Conservation (phyloP, 2,797 vertebrate genomes). For the Leuciscus waleckii region DNA sequence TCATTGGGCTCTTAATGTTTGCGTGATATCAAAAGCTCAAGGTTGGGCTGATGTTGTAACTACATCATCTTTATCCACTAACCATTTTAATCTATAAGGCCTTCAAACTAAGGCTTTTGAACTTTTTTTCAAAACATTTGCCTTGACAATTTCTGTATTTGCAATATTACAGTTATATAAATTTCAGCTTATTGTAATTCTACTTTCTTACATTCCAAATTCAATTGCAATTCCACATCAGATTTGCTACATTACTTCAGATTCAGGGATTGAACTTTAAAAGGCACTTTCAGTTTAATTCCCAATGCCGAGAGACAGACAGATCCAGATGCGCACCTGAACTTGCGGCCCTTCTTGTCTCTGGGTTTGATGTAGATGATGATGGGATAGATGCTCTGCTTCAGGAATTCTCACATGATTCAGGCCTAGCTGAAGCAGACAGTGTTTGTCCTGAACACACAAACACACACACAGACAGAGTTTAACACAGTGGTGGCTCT, state of each 20-base stretch:
- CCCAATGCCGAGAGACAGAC: background rate
- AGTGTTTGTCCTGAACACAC: constrained; percentile 77
- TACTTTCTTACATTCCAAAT: background rate
- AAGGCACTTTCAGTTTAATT: background rate
- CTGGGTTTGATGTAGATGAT: constrained; percentile 80
- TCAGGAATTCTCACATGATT: constrained; percentile 74
- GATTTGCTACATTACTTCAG: background rate
- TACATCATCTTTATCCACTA: background rate
- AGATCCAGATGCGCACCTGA: constrained; percentile 65
- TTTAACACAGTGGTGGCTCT: constrained; percentile 72
- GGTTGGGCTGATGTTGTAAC: background rate
- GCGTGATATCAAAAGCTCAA: background rate
- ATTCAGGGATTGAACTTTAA: background rate
- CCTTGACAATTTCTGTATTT: background rate
- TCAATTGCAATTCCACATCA: background rate
- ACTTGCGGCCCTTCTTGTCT: constrained; percentile 79
- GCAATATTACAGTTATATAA: too few relatives aligned
- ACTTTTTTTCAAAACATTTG: background rate
- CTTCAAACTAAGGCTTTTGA: background rate
- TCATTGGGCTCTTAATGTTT: background rate
- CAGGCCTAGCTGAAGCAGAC: constrained; percentile 78
- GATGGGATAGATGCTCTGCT: constrained; percentile 79
- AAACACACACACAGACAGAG: constrained; percentile 26
- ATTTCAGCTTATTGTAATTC: background rate
- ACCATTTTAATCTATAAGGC: background rate